A percentile compares a stretch with the other conserved stretches of the same genome.
Conservation (phyloP, 1,140 invertebrate species). For the Aradophagus sp. region DNA sequence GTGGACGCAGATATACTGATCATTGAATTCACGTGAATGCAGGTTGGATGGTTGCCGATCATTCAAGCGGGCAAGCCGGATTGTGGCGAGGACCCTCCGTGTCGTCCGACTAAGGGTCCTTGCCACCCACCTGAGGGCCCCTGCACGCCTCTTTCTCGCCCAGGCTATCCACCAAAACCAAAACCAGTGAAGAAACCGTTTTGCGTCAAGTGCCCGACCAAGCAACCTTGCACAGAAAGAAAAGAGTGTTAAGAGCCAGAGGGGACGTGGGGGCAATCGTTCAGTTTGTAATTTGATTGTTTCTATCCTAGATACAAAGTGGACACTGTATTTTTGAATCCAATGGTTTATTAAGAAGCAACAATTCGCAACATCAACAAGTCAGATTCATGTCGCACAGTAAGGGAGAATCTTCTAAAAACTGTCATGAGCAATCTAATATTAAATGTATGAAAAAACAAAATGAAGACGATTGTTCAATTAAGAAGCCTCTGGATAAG, state of each 20-base stretch:
- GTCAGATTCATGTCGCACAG: no score
- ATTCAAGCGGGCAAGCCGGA: conserved; percentile 60
- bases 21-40: conserved; percentile 42
- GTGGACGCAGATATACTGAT: conserved; percentile 23
- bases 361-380: background rate
- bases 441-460: no score
- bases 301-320: conserved; percentile 30
- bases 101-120: conserved; percentile 51
- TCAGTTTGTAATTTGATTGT: conserved; percentile 22
- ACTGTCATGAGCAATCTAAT: no score
- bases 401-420: no score
- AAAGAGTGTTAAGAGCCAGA: conserved; percentile 61
- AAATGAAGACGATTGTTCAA: no score
- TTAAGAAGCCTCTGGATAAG: no score
- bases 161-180: conserved; percentile 61
- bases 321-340: background rate
- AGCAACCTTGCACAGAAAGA: conserved; percentile 62
- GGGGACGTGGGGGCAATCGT: conserved; percentile 57
- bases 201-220: conserved; percentile 65
- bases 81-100: conserved; percentile 59
- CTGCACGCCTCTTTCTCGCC: conserved; percentile 55
- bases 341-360: background rate
- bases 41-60: conserved; percentile 32
- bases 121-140: conserved; percentile 63
- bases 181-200: conserved; percentile 61